Evolutionary conservation across 2,797 vertebrate genomes (phyloP).

Genomic region (Protosalanx chinensis): DNA sequence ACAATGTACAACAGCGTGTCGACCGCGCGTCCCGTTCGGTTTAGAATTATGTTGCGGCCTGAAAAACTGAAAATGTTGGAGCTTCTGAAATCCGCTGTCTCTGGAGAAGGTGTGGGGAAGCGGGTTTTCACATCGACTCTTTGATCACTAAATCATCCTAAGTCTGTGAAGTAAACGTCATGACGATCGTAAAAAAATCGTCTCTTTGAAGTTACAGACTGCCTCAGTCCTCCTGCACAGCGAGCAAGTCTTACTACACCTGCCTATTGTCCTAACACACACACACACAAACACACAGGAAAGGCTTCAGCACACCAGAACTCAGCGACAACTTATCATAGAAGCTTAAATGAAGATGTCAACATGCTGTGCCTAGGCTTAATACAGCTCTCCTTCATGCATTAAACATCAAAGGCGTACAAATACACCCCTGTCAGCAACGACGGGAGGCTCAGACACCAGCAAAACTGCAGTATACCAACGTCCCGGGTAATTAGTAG

Average conservation of each 20-base stretch:
- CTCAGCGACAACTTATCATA: conserved; percentile 21
- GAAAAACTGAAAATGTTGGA: background rate
- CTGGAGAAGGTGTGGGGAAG: too few species aligned
- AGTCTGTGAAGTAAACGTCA: background rate
- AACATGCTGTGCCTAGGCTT: conserved; percentile 5
- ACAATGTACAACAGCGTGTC: background rate
- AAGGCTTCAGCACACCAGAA: background rate
- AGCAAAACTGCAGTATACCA: background rate
- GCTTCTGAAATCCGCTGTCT: too few species aligned
- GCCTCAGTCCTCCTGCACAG: background rate
- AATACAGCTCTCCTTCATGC: conserved; percentile 1
- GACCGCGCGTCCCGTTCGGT: background rate
- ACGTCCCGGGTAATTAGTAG: background rate
- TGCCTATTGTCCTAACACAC: background rate
- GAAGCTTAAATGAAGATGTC: conserved; percentile 18
- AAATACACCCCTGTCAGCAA: background rate
- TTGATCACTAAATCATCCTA: conserved; percentile 12
- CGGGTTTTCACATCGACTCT: background rate
- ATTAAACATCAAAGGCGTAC: conserved; percentile 24
- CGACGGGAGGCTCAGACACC: background rate
- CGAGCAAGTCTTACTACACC: background rate
- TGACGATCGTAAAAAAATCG: background rate
- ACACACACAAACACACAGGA: background rate
- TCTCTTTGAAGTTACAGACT: background rate
- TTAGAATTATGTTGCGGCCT: background rate